Percentiles rank a stretch among this genome's conserved stretches.
Evolutionary conservation across 2,888 invertebrate species (phyloP).

Genomic region (Heliconius charithonia): DNA sequence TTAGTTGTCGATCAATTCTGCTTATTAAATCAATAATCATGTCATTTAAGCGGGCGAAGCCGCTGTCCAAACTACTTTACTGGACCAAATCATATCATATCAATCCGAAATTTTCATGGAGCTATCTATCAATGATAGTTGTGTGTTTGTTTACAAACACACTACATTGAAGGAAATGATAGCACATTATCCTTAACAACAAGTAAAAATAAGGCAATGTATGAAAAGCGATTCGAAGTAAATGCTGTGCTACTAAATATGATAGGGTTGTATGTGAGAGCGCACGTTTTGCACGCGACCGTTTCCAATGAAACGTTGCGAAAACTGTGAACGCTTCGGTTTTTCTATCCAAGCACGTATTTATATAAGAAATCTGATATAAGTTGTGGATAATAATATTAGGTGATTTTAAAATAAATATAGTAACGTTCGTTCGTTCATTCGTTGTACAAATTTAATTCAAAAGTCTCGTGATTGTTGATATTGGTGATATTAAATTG

Average conservation of each 20-base stretch:
- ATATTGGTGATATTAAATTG: too few relatives aligned
- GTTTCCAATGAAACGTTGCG: conserved; percentile 73
- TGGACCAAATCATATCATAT: too few relatives aligned
- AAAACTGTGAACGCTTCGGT: conserved; percentile 50
- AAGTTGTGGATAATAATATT: background rate
- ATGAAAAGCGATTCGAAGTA: conserved; percentile 49
- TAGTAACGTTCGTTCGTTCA: too few relatives aligned
- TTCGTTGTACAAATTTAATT: background rate
- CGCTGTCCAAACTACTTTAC: too few relatives aligned
- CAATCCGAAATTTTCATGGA: too few relatives aligned
- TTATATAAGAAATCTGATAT: background rate
- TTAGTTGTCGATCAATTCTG: too few relatives aligned
- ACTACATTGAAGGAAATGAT: conserved; percentile 34
- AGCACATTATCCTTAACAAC: conserved; percentile 1
- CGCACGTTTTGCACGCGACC: conserved; percentile 64
- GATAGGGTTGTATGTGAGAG: conserved; percentile 57
- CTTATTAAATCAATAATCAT: too few relatives aligned
- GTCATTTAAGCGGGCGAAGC: too few relatives aligned
- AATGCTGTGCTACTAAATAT: conserved; percentile 46
- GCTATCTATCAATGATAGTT: conserved; percentile 46
- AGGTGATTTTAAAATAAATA: too few relatives aligned
- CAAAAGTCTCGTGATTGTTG: too few relatives aligned
- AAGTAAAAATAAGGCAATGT: conserved; percentile 53
- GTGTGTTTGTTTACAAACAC: conserved; percentile 9
- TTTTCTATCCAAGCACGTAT: conserved; percentile 41